Conservation (phyloP, 2,113 vertebrate genomes). For the Burhinus bistriatus region DNA sequence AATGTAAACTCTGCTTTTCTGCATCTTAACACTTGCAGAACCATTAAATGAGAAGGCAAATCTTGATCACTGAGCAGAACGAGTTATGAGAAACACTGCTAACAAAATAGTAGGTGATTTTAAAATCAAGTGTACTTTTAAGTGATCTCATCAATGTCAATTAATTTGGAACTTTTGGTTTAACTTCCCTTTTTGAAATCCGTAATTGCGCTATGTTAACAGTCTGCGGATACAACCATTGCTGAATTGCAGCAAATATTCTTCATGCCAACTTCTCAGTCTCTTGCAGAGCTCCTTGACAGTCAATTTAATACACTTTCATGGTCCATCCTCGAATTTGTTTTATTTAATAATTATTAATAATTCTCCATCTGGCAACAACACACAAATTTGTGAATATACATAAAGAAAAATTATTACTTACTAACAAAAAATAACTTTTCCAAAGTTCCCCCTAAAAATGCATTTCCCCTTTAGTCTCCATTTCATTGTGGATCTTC, state of each 20-base stretch:
- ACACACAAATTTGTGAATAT: neutral
- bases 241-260: neutral
- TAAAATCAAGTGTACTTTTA: neutral
- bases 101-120: neutral
- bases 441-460: neutral
- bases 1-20: neutral
- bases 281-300: neutral
- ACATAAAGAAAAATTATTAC: neutral
- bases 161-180: neutral
- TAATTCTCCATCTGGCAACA: neutral
- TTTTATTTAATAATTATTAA: neutral
- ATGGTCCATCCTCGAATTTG: accelerated
- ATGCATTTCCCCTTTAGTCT: neutral
- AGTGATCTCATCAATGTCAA: neutral
- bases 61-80: neutral
- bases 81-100: neutral
- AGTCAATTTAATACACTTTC: neutral
- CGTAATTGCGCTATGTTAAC: neutral
- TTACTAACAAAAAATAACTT: neutral
- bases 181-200: neutral
- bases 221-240: neutral
- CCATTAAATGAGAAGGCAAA: neutral
- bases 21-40: neutral
- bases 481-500: neutral
- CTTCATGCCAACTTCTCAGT: neutral